phyloP scores from a whole-genome alignment of 2,888 invertebrate genomes.

The Apotomis turbidana region DNA sequence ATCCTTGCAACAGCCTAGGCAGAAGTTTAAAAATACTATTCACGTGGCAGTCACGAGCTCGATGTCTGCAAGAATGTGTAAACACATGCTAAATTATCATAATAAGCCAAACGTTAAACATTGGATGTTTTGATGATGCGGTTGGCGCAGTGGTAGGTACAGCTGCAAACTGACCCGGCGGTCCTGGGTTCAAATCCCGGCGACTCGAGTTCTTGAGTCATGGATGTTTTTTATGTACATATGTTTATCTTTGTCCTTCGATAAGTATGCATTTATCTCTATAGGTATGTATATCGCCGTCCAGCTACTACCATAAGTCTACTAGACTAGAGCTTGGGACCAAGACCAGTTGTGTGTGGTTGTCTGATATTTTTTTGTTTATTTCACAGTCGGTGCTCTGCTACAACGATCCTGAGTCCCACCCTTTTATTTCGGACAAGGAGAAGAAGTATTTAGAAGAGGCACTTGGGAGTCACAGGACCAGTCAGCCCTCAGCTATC shows the following conservation, averaged over 20 bases:
- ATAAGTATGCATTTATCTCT: too few species aligned
- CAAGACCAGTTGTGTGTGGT: too few species aligned
- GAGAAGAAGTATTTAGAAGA: slow-evolving; percentile 87
- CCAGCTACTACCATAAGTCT: too few species aligned
- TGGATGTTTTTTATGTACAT: too few species aligned
- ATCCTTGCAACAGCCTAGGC: background rate
- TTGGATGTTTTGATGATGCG: slow-evolving; percentile 26
- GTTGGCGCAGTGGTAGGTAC: too few species aligned
- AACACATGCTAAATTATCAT: slow-evolving; percentile 7
- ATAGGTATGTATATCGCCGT: too few species aligned
- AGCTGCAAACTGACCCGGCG: too few species aligned
- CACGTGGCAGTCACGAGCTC: background rate
- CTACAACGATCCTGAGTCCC: slow-evolving; percentile 87
- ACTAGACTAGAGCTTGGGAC: too few species aligned
- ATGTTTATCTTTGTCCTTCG: too few species aligned
- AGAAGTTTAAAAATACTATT: background rate
- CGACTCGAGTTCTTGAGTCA: too few species aligned
- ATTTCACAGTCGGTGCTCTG: slow-evolving; percentile 82
- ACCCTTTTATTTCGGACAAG: slow-evolving; percentile 87
- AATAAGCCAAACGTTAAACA: slow-evolving; percentile 1
- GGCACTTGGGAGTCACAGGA: slow-evolving; percentile 84
- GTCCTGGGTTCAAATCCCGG: too few species aligned
- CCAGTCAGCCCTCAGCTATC: slow-evolving; percentile 83
- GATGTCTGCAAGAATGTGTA: background rate
- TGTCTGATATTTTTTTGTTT: too few species aligned